phyloP scores from a whole-genome alignment of 2,888 invertebrate genomes.

The Crematogaster levior region DNA sequence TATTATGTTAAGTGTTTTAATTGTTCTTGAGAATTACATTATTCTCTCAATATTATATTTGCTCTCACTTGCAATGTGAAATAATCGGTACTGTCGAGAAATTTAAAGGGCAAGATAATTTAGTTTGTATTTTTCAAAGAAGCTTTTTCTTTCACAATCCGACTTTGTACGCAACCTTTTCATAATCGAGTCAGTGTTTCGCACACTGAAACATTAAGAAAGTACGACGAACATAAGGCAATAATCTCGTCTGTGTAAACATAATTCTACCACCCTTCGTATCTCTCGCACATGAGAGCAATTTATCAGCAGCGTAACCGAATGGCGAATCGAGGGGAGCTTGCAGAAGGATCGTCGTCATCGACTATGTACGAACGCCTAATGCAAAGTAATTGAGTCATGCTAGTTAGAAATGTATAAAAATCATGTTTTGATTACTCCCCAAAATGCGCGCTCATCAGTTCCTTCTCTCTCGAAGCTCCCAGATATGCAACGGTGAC shows the following conservation, averaged over 20 bases:
- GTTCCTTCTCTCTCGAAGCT: conserved; percentile 36
- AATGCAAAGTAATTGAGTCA: conserved; percentile 50
- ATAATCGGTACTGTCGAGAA: neutral
- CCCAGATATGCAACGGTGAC: conserved; percentile 49
- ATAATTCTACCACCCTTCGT: conserved; percentile 24
- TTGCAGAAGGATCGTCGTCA: conserved; percentile 40
- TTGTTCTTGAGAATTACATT: neutral
- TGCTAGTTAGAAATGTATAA: conserved; percentile 67
- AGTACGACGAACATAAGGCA: conserved; percentile 19
- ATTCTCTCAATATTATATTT: neutral
- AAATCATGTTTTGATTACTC: conserved; percentile 66
- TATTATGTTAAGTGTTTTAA: neutral
- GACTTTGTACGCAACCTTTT: conserved; percentile 8
- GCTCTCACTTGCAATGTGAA: neutral
- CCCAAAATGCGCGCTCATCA: conserved; percentile 37
- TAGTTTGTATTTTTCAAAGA: neutral
- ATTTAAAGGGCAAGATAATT: neutral
- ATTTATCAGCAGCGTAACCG: conserved; percentile 40
- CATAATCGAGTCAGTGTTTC: neutral
- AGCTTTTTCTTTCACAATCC: neutral
- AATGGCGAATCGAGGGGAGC: conserved; percentile 44
- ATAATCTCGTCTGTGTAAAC: conserved; percentile 27
- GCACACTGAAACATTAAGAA: neutral
- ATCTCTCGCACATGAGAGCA: conserved; percentile 5
- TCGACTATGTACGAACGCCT: conserved; percentile 20